Evolutionary conservation across 53 echinoderm and acorn worm species (phyloP).

Genomic region (Holothuria scabra): DNA sequence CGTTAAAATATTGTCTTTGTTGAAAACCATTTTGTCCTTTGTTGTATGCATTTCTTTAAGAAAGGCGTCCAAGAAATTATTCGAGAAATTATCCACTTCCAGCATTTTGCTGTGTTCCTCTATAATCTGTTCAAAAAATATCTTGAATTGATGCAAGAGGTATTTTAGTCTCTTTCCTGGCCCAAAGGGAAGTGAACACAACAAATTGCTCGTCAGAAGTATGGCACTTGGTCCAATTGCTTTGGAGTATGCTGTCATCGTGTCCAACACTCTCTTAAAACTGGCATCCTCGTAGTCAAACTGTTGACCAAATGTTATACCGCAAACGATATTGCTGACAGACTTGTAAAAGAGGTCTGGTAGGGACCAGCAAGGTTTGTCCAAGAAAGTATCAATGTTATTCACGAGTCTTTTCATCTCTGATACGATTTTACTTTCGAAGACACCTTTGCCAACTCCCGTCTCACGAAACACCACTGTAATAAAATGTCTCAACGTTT

Average conservation of each 20-base stretch:
- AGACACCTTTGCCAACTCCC: slow-evolving; percentile 6
- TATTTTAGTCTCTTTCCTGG: slow-evolving; percentile 21
- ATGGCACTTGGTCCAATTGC: slow-evolving; percentile 6
- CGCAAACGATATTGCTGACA: slow-evolving; percentile 19
- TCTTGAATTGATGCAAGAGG: neutral
- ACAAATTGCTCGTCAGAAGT: neutral
- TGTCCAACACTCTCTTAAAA: neutral
- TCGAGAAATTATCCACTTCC: neutral
- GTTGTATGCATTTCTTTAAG: neutral
- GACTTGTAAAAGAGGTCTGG: neutral
- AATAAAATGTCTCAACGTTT: neutral
- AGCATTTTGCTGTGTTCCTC: neutral
- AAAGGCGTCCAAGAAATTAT: slow-evolving; percentile 7
- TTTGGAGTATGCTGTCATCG: neutral
- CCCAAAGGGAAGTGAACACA: slow-evolving; percentile 8
- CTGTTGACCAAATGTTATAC: slow-evolving; percentile 17
- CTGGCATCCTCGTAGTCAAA: slow-evolving; percentile 8
- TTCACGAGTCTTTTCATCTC: neutral
- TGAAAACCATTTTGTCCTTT: neutral
- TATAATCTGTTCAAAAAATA: neutral
- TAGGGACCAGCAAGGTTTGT: slow-evolving; percentile 14
- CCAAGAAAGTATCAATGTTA: neutral
- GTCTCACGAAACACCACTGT: neutral
- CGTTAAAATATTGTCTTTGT: neutral
- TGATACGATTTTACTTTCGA: neutral